These are phyloP conservation scores for Athripsodes cinereus DNA, from an alignment of 2,888 invertebrate genomes.

Conservation along the genomic window DNA sequence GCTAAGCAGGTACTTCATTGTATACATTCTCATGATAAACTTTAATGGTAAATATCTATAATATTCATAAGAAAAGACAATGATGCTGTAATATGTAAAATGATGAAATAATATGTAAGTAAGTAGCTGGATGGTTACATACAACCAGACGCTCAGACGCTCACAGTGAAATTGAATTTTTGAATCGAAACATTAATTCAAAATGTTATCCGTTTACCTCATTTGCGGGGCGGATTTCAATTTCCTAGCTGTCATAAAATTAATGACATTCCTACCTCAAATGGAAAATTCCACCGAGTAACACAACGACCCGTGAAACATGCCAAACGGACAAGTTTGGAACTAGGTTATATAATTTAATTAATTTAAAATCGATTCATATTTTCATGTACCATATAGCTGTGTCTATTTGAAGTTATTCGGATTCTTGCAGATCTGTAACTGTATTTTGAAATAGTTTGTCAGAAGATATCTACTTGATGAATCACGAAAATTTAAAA, in stretches of 20 bases:
- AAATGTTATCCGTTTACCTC: background rate
- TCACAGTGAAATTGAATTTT: conserved; percentile 1
- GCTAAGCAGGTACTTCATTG: too few relatives aligned
- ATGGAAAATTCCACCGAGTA: background rate
- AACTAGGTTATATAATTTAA: too few relatives aligned
- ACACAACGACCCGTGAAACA: background rate
- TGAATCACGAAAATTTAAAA: too few relatives aligned
- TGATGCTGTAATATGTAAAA: background rate
- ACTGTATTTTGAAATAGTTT: too few relatives aligned
- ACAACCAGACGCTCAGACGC: background rate
- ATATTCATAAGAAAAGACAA: too few relatives aligned
- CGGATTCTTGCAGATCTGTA: too few relatives aligned
- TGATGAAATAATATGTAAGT: background rate
- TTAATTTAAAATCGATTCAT: too few relatives aligned
- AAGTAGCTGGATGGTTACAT: background rate
- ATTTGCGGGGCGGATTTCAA: background rate
- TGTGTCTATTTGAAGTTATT: too few relatives aligned
- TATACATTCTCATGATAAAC: too few relatives aligned
- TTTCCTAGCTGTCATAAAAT: conserved; percentile 2
- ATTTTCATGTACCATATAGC: too few relatives aligned
- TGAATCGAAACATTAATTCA: conserved; percentile 1
- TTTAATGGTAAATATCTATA: too few relatives aligned
- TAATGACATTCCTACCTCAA: background rate
- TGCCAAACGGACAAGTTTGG: background rate
- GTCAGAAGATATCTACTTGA: too few relatives aligned